Evolutionary conservation across 1,140 invertebrate genomes (phyloP).

Genomic region (Drosophila obscura): DNA sequence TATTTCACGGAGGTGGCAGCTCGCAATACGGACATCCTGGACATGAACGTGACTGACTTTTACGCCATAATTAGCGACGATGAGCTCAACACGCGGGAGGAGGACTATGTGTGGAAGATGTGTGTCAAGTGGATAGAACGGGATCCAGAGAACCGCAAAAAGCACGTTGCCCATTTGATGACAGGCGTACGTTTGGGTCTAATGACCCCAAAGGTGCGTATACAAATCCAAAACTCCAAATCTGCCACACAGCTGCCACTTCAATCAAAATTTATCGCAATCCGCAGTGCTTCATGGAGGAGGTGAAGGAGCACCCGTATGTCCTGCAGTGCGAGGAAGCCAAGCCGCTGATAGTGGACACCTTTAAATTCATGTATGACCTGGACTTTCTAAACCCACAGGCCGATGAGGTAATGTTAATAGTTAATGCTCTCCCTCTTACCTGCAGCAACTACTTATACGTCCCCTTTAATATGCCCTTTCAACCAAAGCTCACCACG

Average conservation of each 20-base stretch:
- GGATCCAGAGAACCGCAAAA: slow-evolving; percentile 87
- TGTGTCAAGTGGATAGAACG: slow-evolving; percentile 86
- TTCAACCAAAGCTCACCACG: slow-evolving; percentile 85
- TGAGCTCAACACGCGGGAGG: slow-evolving; percentile 88
- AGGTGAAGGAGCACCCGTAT: slow-evolving; percentile 87
- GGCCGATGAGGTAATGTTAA: slow-evolving; percentile 83
- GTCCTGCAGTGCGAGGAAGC: slow-evolving; percentile 87
- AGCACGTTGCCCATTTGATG: slow-evolving; percentile 90
- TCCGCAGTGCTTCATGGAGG: slow-evolving; percentile 85
- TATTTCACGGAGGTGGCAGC: slow-evolving; percentile 89
- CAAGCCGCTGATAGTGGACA: slow-evolving; percentile 87
- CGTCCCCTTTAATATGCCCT: slow-evolving; percentile 39
- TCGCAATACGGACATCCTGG: slow-evolving; percentile 89
- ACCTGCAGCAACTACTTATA: slow-evolving; percentile 45
- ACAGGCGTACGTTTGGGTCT: slow-evolving; percentile 92
- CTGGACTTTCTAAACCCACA: slow-evolving; percentile 85
- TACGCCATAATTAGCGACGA: slow-evolving; percentile 90
- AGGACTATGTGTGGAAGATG: slow-evolving; percentile 86
- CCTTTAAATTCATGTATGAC: slow-evolving; percentile 87
- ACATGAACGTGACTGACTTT: slow-evolving; percentile 88
- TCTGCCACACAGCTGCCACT: background rate
- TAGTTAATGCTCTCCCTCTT: background rate
- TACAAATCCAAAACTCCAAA: background rate
- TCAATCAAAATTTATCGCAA: background rate
- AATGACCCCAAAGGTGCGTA: slow-evolving; percentile 89